phyloP scores from a whole-genome alignment of 2,113 vertebrate species.

The Channa maculata region DNA sequence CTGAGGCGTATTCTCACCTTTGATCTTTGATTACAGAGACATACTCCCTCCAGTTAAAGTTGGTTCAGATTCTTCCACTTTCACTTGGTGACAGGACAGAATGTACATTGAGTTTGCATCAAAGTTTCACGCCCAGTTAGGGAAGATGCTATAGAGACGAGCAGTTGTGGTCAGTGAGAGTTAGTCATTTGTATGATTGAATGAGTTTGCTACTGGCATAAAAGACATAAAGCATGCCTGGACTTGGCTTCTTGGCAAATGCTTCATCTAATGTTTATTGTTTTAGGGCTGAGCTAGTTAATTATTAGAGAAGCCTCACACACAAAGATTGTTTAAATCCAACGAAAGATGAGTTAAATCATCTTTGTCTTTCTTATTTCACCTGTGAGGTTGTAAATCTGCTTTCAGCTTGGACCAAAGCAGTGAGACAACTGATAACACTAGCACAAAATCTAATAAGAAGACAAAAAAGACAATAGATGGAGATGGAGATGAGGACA shows the following conservation, averaged over 20 bases:
- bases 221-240: conserved; percentile 26
- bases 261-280: not conserved
- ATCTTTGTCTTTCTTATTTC: not conserved
- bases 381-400: not conserved
- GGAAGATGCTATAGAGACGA: not conserved
- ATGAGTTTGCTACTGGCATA: conserved; percentile 5
- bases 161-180: conserved; percentile 5
- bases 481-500: not conserved
- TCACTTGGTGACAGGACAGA: not conserved
- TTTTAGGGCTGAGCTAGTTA: conserved; percentile 3
- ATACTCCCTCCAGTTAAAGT: not conserved
- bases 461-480: too few relatives aligned
- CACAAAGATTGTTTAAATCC: too few relatives aligned
- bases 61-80: not conserved
- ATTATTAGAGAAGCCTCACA: conserved; percentile 6
- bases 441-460: too few relatives aligned
- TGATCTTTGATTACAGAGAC: not conserved
- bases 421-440: too few relatives aligned
- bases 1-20: not conserved
- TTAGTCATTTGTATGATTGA: conserved; percentile 14
- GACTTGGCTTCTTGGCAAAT: conserved; percentile 15
- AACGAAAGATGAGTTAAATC: not conserved
- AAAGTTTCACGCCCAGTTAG: conserved; percentile 12
- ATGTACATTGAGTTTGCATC: conserved; percentile 17
- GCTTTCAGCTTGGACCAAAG: too few relatives aligned